Evolutionary conservation across 2,888 invertebrate species (phyloP), one percentile per base, ranked within the genome.

Genomic region (Andrena dorsata): DNA sequence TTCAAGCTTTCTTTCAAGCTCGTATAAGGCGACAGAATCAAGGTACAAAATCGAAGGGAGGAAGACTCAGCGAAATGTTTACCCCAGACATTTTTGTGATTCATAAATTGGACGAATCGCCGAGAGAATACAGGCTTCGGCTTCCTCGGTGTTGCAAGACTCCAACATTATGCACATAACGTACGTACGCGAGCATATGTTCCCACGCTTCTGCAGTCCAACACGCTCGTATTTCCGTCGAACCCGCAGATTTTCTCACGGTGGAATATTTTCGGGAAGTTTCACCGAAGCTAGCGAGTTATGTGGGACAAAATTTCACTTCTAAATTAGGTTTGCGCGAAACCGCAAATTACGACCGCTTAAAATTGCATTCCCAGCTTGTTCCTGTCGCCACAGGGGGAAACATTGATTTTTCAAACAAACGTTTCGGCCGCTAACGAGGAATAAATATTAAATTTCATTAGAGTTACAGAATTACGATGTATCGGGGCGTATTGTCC

Each of bases 241-340:
- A 26, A 16, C 26, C 5, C 41, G 20, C 26, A 10, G n/a, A 13
- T 56, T 41, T 35, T 30, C 28, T 8, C 53, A 13, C 53, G 10
- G 13, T 2, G 32, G 56, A 64, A 61, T 85, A 71, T 78, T 75
- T 69, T 41, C 30, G 10, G 47, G 20, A 47, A 74, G 53, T 28
- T 2, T 1, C 68, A 13, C 26, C 6, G 20, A 56, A 51, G 16
- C 30, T n/a, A 1, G 20, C 16, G 16, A n/a, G 35, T 16, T 10
- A 71, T 47, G 30, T 10, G 26, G 32, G 49, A 49, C 56, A 30
- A 32, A 72, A 68, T 71, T 72, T 73, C 56, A 51, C 68, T 58
- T 69, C 13, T 26, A 63, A 69, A 73, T 80, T 76, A 77, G 41
- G n/a, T 7, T 23, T 2, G 65, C 26, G 28, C 32, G 49, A 49